Conservation (phyloP, 1,140 invertebrate species). For the Bombus pascuorum region DNA sequence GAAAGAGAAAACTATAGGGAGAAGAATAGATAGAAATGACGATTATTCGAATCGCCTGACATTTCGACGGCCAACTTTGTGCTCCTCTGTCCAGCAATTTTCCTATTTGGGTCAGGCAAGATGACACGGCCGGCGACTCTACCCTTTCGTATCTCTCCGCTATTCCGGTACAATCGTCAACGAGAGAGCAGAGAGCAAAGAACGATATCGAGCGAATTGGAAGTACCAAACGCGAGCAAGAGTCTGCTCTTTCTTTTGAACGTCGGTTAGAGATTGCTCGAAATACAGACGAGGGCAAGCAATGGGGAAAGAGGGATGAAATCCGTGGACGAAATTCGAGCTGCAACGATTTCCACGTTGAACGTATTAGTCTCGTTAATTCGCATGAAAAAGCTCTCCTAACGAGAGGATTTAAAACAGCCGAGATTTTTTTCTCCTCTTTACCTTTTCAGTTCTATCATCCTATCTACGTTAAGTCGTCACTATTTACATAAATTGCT, state of each 20-base stretch:
- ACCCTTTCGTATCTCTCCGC: constrained; percentile 5
- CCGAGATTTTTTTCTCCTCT: neutral
- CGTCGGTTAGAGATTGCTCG: constrained; percentile 35
- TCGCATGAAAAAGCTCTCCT: constrained; percentile 2
- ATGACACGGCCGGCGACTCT: constrained; percentile 33
- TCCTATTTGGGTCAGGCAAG: constrained; percentile 45
- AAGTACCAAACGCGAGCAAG: constrained; percentile 49
- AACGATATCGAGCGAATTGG: constrained; percentile 53
- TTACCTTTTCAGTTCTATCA: too few relatives aligned
- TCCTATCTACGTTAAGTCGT: neutral
- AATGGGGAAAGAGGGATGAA: constrained; percentile 8
- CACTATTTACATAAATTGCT: neutral
- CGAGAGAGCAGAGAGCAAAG: constrained; percentile 10
- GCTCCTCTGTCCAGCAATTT: constrained; percentile 42
- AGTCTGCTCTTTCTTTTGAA: constrained; percentile 50
- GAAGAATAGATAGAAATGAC: neutral
- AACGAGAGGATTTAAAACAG: constrained; percentile 15
- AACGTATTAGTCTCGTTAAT: constrained; percentile 53
- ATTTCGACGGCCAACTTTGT: constrained; percentile 36
- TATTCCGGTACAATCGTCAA: constrained; percentile 28
- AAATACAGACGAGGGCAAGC: constrained; percentile 28
- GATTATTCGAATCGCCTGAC: constrained; percentile 41
- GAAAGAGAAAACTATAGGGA: neutral
- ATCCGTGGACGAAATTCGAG: constrained; percentile 27
- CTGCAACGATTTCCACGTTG: neutral